Evolutionary conservation across 2,888 invertebrate genomes (phyloP).

Genomic region (Ferdinandea cuprea): DNA sequence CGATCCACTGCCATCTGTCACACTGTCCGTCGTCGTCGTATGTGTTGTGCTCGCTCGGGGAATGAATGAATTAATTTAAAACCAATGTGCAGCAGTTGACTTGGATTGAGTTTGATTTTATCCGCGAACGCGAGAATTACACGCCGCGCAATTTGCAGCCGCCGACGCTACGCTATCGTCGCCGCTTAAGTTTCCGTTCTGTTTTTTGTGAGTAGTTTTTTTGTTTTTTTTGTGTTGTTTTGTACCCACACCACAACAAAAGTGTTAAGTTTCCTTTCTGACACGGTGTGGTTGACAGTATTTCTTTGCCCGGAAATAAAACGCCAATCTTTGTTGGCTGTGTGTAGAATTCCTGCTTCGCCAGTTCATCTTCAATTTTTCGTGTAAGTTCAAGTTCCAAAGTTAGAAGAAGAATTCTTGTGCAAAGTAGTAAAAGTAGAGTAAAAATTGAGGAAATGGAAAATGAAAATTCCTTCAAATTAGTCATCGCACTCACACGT

Average conservation of each 20-base stretch:
- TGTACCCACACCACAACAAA: background rate
- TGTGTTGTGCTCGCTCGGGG: constrained; percentile 6
- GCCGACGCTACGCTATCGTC: no score
- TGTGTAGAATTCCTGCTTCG: background rate
- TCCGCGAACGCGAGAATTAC: constrained; percentile 71
- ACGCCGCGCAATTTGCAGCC: constrained; percentile 14
- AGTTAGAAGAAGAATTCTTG: constrained; percentile 27
- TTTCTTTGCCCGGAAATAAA: background rate
- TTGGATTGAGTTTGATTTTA: constrained; percentile 76
- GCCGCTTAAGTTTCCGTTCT: constrained; percentile 4
- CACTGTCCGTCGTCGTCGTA: constrained; percentile 1
- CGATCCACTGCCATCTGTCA: constrained; percentile 44
- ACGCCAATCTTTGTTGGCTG: no score
- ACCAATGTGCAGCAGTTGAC: constrained; percentile 74
- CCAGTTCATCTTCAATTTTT: background rate
- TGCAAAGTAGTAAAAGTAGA: constrained; percentile 29
- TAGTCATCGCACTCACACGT: constrained; percentile 68
- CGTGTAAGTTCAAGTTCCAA: constrained; percentile 5
- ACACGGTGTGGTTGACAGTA: background rate
- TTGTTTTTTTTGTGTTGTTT: constrained; percentile 1
- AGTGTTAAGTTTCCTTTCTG: background rate
- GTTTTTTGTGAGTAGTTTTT: background rate
- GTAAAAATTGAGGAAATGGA: no score
- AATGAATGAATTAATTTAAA: constrained; percentile 75
- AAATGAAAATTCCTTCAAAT: constrained; percentile 51